Percentiles rank a stretch among this genome's conserved stretches.
These are phyloP conservation scores for Clavelina lepadiformis DNA, from an alignment of 23 tunicate species.

Conservation along the genomic window DNA sequence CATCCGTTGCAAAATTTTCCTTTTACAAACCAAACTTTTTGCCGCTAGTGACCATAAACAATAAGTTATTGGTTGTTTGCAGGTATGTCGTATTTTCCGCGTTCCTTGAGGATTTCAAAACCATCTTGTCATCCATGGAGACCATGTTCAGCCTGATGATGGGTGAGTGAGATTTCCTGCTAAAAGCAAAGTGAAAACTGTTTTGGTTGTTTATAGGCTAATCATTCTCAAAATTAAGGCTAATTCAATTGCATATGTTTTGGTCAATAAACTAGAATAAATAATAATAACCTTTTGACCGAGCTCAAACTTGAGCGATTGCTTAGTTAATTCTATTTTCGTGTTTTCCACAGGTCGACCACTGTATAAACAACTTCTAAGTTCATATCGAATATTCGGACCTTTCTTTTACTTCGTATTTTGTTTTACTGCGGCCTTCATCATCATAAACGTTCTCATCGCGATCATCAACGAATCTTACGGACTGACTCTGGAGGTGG, in stretches of 20 bases:
- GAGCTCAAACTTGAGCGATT: too few species aligned
- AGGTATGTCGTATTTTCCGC: constrained; percentile 82
- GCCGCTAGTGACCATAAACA: too few species aligned
- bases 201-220: neutral
- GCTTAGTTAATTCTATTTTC: too few species aligned
- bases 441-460: constrained; percentile 81
- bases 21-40: too few species aligned
- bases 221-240: neutral
- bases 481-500: constrained; percentile 35
- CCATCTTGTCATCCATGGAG: constrained; percentile 53
- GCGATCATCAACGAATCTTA: constrained; percentile 97
- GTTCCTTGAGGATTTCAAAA: constrained; percentile 68
- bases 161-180: constrained; percentile 61
- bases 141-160: constrained; percentile 79
- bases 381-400: constrained; percentile 67
- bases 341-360: constrained; percentile 61
- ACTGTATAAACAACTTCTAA: constrained; percentile 41
- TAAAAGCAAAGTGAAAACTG: too few species aligned
- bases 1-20: too few species aligned
- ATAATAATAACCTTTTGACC: too few species aligned
- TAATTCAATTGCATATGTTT: neutral
- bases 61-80: neutral
- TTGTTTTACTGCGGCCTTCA: constrained; percentile 85
- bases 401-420: constrained; percentile 85
- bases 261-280: neutral